Base-by-base conservation (phyloP, 2,113 vertebrate species). In the Menura novaehollandiae region DNA sequence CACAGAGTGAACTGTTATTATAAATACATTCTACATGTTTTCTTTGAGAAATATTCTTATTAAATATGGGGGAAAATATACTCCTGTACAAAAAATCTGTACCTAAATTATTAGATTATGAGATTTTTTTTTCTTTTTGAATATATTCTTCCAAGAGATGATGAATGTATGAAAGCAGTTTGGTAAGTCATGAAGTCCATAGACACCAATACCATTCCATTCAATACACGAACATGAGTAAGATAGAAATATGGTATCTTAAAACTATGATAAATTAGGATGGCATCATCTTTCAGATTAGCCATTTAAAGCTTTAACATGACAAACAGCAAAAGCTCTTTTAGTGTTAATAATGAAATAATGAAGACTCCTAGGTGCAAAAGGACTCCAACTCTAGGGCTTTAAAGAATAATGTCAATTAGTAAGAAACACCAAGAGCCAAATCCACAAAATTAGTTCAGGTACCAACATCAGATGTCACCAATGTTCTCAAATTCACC, bases 401-500 rank as follows among this genome's bases (percentile, higher is more conserved):
- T 91, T 87, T 59, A 59, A 92, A 63, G 59, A 46, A 39, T 64
- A 76, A 60, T 2, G 8, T 27, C 67, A 88, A 46, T 39, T 62
- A 88, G 28, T 66, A 64, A 60, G 53, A 94, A 91, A 66, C 39
- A 81, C 32, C 69, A 91, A 72, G 15, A 56, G 33, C 53, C 79
- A 90, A 93, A 89, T 46, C 63, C 71, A 53, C 53, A 73, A 83
- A 92, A 93, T 85, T 79, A 86, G 67, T 94, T 94, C 71, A 80
- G 78, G 55, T 79, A 56, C 35, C 22, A 69, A 82, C 60, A 68
- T 83, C 63, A 80, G 74, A 94, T 66, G 51, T 62, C 75, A 76
- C 32, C 0, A 2, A 80, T 69, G 88, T 12, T 46, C 71, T 89
- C 76, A 76, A 71, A 91, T 74, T 80, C 83, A 67, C 79, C 53